Evolutionary conservation across 2,888 invertebrate genomes (phyloP).

Genomic region (Kuschelorhynchus macadamiae): DNA sequence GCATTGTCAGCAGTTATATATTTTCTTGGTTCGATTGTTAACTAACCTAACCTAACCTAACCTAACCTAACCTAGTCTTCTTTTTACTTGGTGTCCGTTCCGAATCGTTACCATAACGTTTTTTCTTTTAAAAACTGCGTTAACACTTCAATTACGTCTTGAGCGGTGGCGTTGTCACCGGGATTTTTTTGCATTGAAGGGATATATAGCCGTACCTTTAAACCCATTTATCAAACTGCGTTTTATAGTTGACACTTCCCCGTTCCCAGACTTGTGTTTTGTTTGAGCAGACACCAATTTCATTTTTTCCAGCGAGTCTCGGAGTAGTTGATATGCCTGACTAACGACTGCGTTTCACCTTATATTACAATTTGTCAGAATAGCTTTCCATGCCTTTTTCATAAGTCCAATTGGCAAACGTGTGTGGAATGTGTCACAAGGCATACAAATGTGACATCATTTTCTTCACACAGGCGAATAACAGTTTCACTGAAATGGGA

Average conservation of each 20-base stretch:
- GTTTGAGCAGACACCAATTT: constrained; percentile 8
- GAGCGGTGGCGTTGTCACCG: constrained; percentile 13
- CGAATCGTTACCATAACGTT: constrained; percentile 25
- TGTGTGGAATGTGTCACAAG: constrained; percentile 59
- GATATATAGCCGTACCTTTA: constrained; percentile 1
- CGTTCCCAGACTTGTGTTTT: not conserved
- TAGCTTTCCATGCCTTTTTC: constrained; percentile 54
- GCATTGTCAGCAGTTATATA: constrained; percentile 16
- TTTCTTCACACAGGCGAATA: constrained; percentile 18
- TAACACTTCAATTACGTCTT: constrained; percentile 30
- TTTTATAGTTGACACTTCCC: constrained; percentile 3
- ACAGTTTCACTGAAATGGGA: constrained; percentile 55
- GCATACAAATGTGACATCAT: constrained; percentile 60
- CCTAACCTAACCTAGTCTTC: constrained; percentile 25
- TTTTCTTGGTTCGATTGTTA: constrained; percentile 16
- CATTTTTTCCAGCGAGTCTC: constrained; percentile 7
- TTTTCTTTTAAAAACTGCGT: no score
- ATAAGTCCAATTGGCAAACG: constrained; percentile 52
- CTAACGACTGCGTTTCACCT: not conserved
- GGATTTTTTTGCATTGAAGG: constrained; percentile 9
- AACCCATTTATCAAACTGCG: constrained; percentile 5
- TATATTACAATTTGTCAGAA: constrained; percentile 38
- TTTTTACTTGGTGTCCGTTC: constrained; percentile 27
- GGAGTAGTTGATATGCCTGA: constrained; percentile 9
- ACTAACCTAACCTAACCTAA: no score